Percentiles rank a stretch among this genome's conserved stretches.
phyloP scores from a whole-genome alignment of 2,113 vertebrate species.

The Laticauda laticaudata region DNA sequence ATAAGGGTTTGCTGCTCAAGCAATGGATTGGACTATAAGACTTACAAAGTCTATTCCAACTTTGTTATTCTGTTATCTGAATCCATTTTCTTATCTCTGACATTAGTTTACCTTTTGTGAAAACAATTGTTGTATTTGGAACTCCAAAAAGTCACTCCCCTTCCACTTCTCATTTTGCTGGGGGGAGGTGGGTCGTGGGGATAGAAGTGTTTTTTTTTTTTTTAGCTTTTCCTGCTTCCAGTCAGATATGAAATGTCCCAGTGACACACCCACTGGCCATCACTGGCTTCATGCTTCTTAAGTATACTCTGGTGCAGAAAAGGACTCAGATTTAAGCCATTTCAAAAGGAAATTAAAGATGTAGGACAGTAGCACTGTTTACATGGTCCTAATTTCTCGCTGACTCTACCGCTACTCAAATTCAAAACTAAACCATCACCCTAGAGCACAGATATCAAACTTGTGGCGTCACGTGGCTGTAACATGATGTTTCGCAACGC shows the following conservation, averaged over 20 bases:
- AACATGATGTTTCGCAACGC: too few relatives aligned
- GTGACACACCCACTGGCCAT: not conserved
- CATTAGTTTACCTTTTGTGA: not conserved
- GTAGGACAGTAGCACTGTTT: not conserved
- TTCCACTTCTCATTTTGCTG: not conserved
- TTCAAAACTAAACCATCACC: not conserved
- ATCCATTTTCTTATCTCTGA: not conserved
- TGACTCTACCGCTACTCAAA: not conserved
- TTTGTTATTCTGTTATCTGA: not conserved
- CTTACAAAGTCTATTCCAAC: too few relatives aligned
- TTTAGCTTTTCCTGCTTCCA: not conserved
- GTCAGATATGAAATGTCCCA: not conserved
- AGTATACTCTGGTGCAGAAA: not conserved
- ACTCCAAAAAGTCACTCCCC: not conserved
- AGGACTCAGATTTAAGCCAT: not conserved
- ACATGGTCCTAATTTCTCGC: not conserved
- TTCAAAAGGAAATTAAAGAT: not conserved
- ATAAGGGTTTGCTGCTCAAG: not conserved
- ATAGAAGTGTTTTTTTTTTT: not conserved
- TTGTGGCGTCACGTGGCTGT: too few relatives aligned
- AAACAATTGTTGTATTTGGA: not conserved
- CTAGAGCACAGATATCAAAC: too few relatives aligned
- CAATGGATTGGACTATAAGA: too few relatives aligned
- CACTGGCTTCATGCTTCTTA: not conserved
- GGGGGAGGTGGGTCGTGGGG: too few relatives aligned